A percentile compares a stretch with the other conserved stretches of the same genome.
These are phyloP conservation scores for Bos indicus DNA, from an alignment of 2,113 vertebrate genomes.

Conservation along the genomic window DNA sequence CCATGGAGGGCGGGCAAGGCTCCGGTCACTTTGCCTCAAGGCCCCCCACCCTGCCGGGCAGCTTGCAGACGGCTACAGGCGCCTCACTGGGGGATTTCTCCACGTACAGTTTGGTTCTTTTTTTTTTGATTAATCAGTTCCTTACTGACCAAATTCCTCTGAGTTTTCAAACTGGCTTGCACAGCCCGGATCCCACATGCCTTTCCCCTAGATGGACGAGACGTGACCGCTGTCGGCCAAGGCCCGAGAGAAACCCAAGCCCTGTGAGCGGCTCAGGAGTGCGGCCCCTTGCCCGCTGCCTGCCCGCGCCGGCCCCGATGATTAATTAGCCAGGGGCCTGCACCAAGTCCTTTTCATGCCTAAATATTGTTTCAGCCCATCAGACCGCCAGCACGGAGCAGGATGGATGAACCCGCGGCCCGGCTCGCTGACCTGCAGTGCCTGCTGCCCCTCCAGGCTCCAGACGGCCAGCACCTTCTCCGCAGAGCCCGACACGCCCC, in stretches of 20 bases:
- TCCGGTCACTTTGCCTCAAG: not conserved
- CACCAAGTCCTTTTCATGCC: slow-evolving; percentile 82
- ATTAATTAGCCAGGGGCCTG: slow-evolving; percentile 84
- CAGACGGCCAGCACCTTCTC: slow-evolving; percentile 91
- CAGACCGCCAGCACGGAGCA: slow-evolving; percentile 82
- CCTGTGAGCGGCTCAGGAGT: slow-evolving; percentile 69
- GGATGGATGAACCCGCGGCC: slow-evolving; percentile 78
- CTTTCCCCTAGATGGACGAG: slow-evolving; percentile 68
- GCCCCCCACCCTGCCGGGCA: not conserved
- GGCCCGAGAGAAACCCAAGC: slow-evolving; percentile 79
- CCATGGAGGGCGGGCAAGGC: not conserved
- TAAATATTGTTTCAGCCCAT: slow-evolving; percentile 88
- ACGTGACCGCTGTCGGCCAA: slow-evolving; percentile 69
- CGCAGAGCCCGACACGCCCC: slow-evolving; percentile 91
- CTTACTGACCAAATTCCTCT: slow-evolving; percentile 61
- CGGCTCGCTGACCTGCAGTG: slow-evolving; percentile 90
- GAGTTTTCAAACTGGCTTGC: slow-evolving; percentile 64
- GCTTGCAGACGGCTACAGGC: not conserved
- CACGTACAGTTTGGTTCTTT: not conserved
- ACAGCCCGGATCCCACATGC: slow-evolving; percentile 84
- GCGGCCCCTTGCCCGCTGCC: slow-evolving; percentile 50
- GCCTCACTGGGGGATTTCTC: not conserved
- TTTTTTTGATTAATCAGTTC: slow-evolving; percentile 65
- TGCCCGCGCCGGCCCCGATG: slow-evolving; percentile 71
- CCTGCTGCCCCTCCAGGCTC: slow-evolving; percentile 88